Evolutionary conservation across 2,888 invertebrate genomes (phyloP), one percentile per base, ranked within the genome.

Genomic region (Biston betularia): DNA sequence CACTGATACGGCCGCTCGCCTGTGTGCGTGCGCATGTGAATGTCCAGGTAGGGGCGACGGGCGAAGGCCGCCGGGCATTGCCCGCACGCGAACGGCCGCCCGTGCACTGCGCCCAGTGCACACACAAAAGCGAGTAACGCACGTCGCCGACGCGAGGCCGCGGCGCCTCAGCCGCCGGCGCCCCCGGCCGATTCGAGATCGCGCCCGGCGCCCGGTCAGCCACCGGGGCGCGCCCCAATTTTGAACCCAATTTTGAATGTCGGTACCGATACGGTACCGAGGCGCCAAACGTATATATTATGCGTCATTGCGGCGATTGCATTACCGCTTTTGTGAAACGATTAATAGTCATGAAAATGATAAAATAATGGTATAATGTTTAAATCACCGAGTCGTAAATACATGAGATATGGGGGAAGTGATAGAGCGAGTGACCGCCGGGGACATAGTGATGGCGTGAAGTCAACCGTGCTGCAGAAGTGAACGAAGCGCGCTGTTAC

Each of bases 1-100:
- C 97, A 97, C 90, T 96, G 93, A 90, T 94, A 94, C 80, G 94
- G 94, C 90, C 94, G 94, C 90, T 94, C 96, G 81, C 96, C 93
- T 93, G 93, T 92, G 86, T 91, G 92, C 90, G 90, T 90, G 89
- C 94, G 92, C 91, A 90, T 88, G 92, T 94, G 93, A 89, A 88
- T 90, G 89, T 91, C 93, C 88, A 91, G 89, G 88, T 90, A 87
- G 85, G 90, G 89, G 85, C 92, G 92, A 83, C 93, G 90, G 83
- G 87, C 88, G 89, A 89, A 89, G 84, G 92, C 90, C 86, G 90
- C 88, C 84, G 92, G 91, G 89, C 91, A 89, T 76, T 80, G 90
- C 90, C 89, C 90, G 91, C 90, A 87, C 89, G 90, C 79, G 89
- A 78, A 88, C 81, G 89, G 89, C 70, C 90, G 90, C 89, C 89